phyloP scores from a whole-genome alignment of 2,113 vertebrate genomes.

The Gambusia affinis region DNA sequence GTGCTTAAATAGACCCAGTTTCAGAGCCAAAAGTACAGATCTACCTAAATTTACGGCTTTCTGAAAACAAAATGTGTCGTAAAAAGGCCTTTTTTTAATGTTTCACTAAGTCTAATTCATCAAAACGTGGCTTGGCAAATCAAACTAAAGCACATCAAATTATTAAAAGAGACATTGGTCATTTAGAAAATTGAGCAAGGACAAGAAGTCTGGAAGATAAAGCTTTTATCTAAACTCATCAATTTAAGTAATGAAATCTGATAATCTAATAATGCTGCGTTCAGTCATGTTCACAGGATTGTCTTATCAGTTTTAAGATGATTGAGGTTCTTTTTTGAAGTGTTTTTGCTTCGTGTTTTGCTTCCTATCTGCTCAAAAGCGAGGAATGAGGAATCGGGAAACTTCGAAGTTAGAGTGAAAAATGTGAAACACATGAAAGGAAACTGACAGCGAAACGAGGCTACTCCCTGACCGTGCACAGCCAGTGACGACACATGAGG shows the following conservation, averaged over 20 bases:
- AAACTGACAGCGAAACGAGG: background rate
- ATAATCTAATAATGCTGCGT: background rate
- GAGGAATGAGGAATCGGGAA: no score
- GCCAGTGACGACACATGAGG: slow-evolving; percentile 7
- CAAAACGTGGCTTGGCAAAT: background rate
- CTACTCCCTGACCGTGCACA: background rate
- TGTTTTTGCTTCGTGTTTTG: background rate
- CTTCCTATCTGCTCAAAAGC: background rate
- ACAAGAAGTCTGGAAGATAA: background rate
- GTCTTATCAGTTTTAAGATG: no score
- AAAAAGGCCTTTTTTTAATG: background rate
- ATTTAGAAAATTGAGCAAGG: background rate
- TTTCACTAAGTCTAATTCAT: background rate
- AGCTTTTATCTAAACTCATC: background rate
- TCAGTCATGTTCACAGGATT: background rate
- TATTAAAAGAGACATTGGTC: background rate
- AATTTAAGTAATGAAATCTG: background rate
- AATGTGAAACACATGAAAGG: slow-evolving; percentile 8
- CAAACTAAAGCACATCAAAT: background rate
- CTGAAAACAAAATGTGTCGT: no score
- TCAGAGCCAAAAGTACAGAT: background rate
- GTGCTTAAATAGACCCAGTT: background rate
- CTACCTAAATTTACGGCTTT: background rate
- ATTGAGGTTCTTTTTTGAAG: no score
- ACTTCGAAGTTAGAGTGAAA: background rate